phyloP scores from a whole-genome alignment of 2,888 invertebrate species.

The Limnephilus lunatus region DNA sequence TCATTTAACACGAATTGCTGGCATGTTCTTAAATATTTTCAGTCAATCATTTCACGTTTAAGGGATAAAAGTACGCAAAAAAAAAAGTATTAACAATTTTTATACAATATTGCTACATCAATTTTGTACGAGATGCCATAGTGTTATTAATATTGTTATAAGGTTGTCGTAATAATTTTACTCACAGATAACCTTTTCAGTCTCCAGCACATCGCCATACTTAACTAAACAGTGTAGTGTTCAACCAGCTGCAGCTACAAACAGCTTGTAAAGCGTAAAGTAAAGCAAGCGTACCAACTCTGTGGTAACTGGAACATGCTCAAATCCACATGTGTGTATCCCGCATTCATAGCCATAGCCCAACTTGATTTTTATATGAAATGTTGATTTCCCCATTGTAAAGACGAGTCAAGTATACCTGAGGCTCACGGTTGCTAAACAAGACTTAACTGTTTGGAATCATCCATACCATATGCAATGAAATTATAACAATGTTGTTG shows the following conservation, averaged over 20 bases:
- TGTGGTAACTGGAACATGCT: constrained; percentile 62
- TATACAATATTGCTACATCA: constrained; percentile 64
- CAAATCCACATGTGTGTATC: constrained; percentile 58
- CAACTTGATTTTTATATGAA: constrained; percentile 59
- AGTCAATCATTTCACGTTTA: constrained; percentile 56
- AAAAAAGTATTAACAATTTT: constrained; percentile 61
- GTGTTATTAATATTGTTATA: constrained; percentile 61
- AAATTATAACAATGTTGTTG: constrained; percentile 83
- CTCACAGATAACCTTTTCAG: constrained; percentile 58
- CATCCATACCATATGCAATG: constrained; percentile 70
- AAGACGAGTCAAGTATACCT: constrained; percentile 56
- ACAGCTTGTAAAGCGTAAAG: constrained; percentile 16
- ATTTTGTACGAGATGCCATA: constrained; percentile 63
- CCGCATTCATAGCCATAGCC: constrained; percentile 54
- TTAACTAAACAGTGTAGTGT: constrained; percentile 4
- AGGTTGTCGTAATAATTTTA: constrained; percentile 52
- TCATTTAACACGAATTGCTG: constrained; percentile 51
- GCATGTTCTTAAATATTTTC: constrained; percentile 36
- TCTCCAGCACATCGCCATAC: constrained; percentile 52
- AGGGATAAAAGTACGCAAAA: constrained; percentile 55
- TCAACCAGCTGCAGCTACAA: not conserved
- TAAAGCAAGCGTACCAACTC: constrained; percentile 45
- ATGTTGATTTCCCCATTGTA: constrained; percentile 56
- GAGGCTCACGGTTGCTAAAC: constrained; percentile 58
- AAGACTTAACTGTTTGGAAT: constrained; percentile 61